Evolutionary conservation across 2,113 vertebrate genomes (phyloP), one percentile per base, ranked within the genome.

Genomic region (Brachionichthys hirsutus): DNA sequence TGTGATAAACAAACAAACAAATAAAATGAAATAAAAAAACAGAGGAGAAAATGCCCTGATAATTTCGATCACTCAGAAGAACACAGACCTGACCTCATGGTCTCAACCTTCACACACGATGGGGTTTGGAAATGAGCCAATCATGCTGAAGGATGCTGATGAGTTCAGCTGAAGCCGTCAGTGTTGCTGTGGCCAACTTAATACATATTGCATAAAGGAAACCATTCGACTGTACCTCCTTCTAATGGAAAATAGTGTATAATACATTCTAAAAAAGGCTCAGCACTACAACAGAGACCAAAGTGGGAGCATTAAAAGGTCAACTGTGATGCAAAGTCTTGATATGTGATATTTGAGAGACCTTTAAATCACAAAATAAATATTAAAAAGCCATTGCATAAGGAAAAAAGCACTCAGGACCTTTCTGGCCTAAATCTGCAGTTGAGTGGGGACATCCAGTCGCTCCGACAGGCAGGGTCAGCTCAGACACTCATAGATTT

Each of bases 51-150:
- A 51, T 48, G 62, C 44, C 42, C 62, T 41, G 71, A 57, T 65
- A 38, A 56, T 78, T 80, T 78, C 69, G 65, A 87, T 70, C 73
- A 75, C 65, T 78, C 36, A 9, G 78, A 55, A 62, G 73, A 77
- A 79, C 69, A 65, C 62, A 44, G 62, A 51, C n/a, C 18, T 77
- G 82, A 87, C 86, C 81, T 80, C 63, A 8, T 62, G 77, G 77
- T 70, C 82, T 66, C 70, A 70, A 85, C 86, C 88, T 87, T 89
- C 82, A 86, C 86, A 85, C 85, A 81, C 85, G 77, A 78, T 15
- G 66, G 54, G 56, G 18, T 81, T 77, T 83, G 80, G 75, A 88
- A 87, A 87, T 78, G 77, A 86, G 78, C 80, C 86, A 85, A 79
- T 87, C 85, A 72, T 20, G 59, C 66, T 86, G 80, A 84, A 45